A percentile compares a stretch with the other conserved stretches of the same genome.
Conservation (phyloP, 2,888 invertebrate genomes). For the Bembecia ichneumoniformis region DNA sequence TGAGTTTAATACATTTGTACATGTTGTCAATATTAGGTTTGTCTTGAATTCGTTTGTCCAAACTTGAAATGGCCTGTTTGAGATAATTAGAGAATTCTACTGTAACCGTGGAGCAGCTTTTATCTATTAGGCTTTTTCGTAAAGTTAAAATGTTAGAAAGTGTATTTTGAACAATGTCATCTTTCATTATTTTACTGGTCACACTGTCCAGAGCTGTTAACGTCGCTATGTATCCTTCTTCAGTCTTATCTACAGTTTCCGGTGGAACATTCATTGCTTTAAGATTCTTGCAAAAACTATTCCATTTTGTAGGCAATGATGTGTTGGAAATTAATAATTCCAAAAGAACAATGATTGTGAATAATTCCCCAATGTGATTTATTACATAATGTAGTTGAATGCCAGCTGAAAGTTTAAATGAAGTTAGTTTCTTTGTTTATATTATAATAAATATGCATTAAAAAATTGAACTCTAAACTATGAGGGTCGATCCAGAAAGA, state of each 20-base stretch:
- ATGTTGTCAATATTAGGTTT: slow-evolving; percentile 65
- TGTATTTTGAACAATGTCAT: slow-evolving; percentile 77
- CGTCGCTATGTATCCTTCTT: slow-evolving; percentile 77
- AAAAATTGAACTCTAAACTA: background rate
- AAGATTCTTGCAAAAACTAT: slow-evolving; percentile 81
- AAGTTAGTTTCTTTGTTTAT: background rate
- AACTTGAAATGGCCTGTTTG: slow-evolving; percentile 72
- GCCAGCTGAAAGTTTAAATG: slow-evolving; percentile 37
- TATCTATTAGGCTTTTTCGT: slow-evolving; percentile 55
- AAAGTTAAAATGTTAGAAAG: slow-evolving; percentile 55
- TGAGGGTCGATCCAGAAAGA: no score
- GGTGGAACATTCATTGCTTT: slow-evolving; percentile 78
- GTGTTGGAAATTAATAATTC: slow-evolving; percentile 71
- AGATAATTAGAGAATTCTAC: slow-evolving; percentile 80
- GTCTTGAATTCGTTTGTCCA: slow-evolving; percentile 70
- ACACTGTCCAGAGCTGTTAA: slow-evolving; percentile 80
- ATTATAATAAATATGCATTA: background rate
- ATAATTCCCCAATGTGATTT: slow-evolving; percentile 76
- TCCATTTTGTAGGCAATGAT: slow-evolving; percentile 76
- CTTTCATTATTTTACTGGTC: slow-evolving; percentile 76
- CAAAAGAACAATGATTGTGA: slow-evolving; percentile 76
- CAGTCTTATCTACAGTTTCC: slow-evolving; percentile 70
- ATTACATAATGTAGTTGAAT: slow-evolving; percentile 61
- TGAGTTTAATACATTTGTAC: slow-evolving; percentile 77
- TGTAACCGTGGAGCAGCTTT: slow-evolving; percentile 48